Conservation (phyloP, 2,113 vertebrate species). For the Atherinomorus stipes region DNA sequence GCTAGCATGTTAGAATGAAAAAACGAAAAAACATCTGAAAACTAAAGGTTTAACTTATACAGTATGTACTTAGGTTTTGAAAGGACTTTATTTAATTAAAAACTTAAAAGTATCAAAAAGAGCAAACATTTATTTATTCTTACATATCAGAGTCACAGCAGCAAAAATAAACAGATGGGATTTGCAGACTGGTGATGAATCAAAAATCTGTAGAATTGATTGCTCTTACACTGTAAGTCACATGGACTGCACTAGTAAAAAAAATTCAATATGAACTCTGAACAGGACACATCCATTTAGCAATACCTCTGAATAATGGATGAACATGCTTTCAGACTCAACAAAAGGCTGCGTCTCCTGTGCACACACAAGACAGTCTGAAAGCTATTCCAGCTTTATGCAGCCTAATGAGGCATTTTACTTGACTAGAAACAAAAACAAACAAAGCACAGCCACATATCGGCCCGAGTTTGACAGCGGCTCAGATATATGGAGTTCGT, state of each 20-base stretch:
- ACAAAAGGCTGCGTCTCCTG: constrained; percentile 52
- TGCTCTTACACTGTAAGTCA: constrained; percentile 15
- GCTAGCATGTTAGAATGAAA: too few species aligned
- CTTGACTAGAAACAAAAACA: constrained; percentile 43
- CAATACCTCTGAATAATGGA: constrained; percentile 74
- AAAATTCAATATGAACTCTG: constrained; percentile 36
- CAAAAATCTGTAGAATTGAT: constrained; percentile 24
- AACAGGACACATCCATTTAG: constrained; percentile 57
- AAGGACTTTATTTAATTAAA: too few species aligned
- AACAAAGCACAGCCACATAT: constrained; percentile 18
- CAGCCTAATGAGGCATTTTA: constrained; percentile 66
- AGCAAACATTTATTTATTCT: neutral
- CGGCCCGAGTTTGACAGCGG: constrained; percentile 35
- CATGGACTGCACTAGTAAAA: constrained; percentile 32
- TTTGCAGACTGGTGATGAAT: neutral
- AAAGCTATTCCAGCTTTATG: constrained; percentile 55
- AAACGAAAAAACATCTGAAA: too few species aligned
- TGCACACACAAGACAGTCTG: constrained; percentile 57
- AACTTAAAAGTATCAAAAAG: neutral
- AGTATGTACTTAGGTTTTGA: too few species aligned
- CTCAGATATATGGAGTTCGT: constrained; percentile 46
- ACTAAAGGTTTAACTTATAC: too few species aligned
- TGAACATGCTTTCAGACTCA: constrained; percentile 69
- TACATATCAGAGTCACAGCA: neutral
- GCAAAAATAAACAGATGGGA: neutral